phyloP scores from a whole-genome alignment of 2,113 vertebrate genomes.

The Cochlearius cochlearius region DNA sequence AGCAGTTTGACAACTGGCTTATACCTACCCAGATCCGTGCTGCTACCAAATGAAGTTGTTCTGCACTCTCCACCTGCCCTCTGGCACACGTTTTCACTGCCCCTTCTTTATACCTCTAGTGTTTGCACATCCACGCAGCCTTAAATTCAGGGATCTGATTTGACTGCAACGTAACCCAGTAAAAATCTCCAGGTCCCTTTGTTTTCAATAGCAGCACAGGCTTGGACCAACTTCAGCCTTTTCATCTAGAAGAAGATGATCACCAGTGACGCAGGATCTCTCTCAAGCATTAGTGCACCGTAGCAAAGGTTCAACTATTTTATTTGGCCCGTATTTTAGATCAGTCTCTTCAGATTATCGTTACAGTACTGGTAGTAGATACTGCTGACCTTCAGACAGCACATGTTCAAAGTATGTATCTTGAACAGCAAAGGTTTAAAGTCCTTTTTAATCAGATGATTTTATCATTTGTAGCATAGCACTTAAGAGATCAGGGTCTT shows the following conservation, averaged over 20 bases:
- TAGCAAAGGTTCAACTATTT: background rate
- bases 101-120: background rate
- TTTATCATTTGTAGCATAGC: background rate
- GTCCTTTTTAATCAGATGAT: background rate
- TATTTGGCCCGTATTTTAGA: background rate
- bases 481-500: background rate
- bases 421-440: background rate
- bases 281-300: background rate
- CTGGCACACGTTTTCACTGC: fast-evolving
- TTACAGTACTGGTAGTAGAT: background rate
- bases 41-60: background rate
- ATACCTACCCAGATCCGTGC: background rate
- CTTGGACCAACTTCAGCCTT: background rate
- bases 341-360: background rate
- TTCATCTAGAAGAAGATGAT: background rate
- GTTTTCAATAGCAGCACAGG: background rate
- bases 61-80: background rate
- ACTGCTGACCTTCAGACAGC: background rate
- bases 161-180: background rate
- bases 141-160: background rate
- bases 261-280: background rate
- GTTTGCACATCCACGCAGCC: background rate
- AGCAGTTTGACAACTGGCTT: background rate
- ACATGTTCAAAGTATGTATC: background rate
- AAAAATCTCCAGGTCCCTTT: background rate